Evolutionary conservation across 2,888 invertebrate species (phyloP).

Genomic region (Mystacides longicornis): DNA sequence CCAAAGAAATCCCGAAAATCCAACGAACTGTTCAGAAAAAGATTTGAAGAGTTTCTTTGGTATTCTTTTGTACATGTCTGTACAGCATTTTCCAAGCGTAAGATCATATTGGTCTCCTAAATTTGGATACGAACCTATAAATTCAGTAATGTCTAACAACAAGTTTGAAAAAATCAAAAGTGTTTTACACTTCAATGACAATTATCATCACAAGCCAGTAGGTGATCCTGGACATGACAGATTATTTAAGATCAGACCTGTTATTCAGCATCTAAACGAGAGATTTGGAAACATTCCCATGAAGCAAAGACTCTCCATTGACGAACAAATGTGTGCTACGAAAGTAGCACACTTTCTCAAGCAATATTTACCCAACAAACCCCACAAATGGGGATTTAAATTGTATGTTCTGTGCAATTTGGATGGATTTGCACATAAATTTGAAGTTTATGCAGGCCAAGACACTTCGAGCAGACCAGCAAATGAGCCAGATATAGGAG

Average conservation of each 20-base stretch:
- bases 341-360: constrained; percentile 28
- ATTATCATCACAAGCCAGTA: background rate
- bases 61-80: constrained; percentile 11
- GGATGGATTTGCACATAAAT: constrained; percentile 28
- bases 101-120: constrained; percentile 13
- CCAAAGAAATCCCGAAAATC: background rate
- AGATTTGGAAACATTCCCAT: constrained; percentile 25
- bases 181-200: constrained; percentile 4
- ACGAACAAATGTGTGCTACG: constrained; percentile 25
- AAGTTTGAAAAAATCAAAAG: background rate
- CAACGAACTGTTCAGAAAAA: background rate
- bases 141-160: background rate
- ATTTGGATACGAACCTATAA: constrained; percentile 6
- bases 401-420: constrained; percentile 24
- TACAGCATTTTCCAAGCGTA: constrained; percentile 12
- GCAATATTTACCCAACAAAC: constrained; percentile 27
- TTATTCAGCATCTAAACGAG: constrained; percentile 19
- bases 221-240: constrained; percentile 7
- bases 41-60: background rate
- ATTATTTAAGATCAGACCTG: constrained; percentile 11
- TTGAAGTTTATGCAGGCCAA: constrained; percentile 31
- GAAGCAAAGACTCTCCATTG: constrained; percentile 24
- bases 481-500: constrained; percentile 29
- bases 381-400: constrained; percentile 30
- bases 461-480: constrained; percentile 29